phyloP scores from a whole-genome alignment of 2,113 vertebrate genomes.

The Dipodomys stephensi region DNA sequence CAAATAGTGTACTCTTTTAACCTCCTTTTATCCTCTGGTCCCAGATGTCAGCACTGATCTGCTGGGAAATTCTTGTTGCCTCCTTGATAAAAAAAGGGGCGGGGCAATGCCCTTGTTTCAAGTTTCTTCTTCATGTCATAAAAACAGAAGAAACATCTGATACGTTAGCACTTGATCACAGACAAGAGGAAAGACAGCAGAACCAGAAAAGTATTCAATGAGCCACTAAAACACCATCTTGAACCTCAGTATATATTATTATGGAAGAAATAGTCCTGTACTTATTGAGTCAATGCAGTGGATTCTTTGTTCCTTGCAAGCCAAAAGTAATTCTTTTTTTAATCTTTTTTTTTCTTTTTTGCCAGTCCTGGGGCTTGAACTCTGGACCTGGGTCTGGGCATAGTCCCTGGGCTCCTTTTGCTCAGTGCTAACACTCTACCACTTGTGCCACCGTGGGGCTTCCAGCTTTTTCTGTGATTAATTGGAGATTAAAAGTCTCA shows the following conservation, averaged over 20 bases:
- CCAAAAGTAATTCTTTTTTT: too few species aligned
- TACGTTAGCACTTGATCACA: not conserved
- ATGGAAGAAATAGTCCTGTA: not conserved
- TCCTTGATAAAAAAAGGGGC: not conserved
- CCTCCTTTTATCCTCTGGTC: not conserved
- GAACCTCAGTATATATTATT: not conserved
- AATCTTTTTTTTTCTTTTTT: too few species aligned
- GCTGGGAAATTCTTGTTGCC: not conserved
- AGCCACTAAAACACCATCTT: not conserved
- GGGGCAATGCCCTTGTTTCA: not conserved
- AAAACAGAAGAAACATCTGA: constrained; percentile 21
- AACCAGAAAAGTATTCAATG: not conserved
- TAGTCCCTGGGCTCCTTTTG: too few species aligned
- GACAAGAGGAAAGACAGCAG: not conserved
- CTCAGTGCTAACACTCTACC: too few species aligned
- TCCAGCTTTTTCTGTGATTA: too few species aligned
- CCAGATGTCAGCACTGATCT: constrained; percentile 6
- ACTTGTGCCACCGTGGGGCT: too few species aligned
- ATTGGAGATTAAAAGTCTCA: too few species aligned
- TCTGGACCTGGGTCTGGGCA: too few species aligned
- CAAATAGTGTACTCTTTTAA: not conserved
- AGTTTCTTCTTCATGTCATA: constrained; percentile 1
- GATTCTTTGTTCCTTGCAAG: not conserved
- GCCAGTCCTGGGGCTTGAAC: too few species aligned
- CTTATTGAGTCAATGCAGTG: not conserved